These are phyloP conservation scores for Meloidogyne floridensis DNA, from an alignment of 1,140 invertebrate species.

Conservation along the genomic window DNA sequence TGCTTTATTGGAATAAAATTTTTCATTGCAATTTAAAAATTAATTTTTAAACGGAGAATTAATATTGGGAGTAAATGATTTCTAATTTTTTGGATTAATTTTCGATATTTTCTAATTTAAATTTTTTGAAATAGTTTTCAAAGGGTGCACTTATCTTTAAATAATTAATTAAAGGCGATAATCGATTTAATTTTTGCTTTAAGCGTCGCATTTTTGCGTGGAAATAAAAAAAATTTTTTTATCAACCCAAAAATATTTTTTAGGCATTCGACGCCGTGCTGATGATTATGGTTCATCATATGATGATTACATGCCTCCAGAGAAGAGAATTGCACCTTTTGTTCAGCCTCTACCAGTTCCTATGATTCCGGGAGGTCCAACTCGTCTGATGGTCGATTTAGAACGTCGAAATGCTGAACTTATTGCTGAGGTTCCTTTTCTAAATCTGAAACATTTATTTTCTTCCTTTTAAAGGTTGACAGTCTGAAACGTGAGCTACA, in stretches of 20 bases:
- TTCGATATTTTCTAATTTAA: too few relatives aligned
- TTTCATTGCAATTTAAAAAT: too few relatives aligned
- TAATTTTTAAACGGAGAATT: too few relatives aligned
- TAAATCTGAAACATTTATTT: neutral
- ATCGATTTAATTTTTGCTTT: too few relatives aligned
- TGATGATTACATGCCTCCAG: conserved; percentile 17
- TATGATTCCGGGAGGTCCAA: conserved; percentile 7
- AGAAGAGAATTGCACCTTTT: conserved; percentile 21
- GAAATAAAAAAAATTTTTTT: too few relatives aligned
- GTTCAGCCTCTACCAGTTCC: conserved; percentile 29
- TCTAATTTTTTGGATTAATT: too few relatives aligned
- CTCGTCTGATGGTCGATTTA: conserved; percentile 46
- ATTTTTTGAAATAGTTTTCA: too few relatives aligned
- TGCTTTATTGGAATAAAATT: neutral
- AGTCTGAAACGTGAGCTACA: conserved; percentile 53
- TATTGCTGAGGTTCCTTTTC: conserved; percentile 12
- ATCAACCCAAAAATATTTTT: neutral
- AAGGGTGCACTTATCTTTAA: too few relatives aligned
- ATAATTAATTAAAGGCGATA: too few relatives aligned
- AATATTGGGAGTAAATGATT: too few relatives aligned
- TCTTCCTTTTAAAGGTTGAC: conserved; percentile 45
- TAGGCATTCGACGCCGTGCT: conserved; percentile 15
- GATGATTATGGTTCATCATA: neutral
- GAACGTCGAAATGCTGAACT: conserved; percentile 56
- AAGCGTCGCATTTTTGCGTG: too few relatives aligned